Percentiles rank a stretch among this genome's conserved stretches.
Conservation (phyloP, 1,140 invertebrate species). For the Onthophagus taurus region DNA sequence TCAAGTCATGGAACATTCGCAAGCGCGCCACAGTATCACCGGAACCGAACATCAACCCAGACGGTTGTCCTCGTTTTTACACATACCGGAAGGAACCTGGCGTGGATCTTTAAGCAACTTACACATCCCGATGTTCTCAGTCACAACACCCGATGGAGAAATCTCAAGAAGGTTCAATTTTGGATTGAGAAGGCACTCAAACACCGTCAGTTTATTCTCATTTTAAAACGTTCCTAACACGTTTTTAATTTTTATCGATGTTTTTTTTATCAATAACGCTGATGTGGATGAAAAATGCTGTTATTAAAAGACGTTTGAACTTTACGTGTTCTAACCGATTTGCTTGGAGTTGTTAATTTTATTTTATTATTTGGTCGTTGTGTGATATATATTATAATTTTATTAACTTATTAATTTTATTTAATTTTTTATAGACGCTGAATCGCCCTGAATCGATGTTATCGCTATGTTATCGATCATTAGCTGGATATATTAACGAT, state of each 20-base stretch:
- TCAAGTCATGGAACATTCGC: no score
- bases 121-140: slow-evolving; percentile 43
- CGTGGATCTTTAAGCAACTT: slow-evolving; percentile 37
- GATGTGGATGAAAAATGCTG: background rate
- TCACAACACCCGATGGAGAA: slow-evolving; percentile 39
- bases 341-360: background rate
- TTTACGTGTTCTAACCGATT: background rate
- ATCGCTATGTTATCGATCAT: slow-evolving; percentile 65
- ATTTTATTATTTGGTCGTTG: background rate
- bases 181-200: slow-evolving; percentile 43
- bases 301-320: background rate
- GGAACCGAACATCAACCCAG: slow-evolving; percentile 13
- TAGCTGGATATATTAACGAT: slow-evolving; percentile 68
- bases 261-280: no score
- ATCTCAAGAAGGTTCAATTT: slow-evolving; percentile 39
- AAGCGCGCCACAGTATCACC: slow-evolving; percentile 25
- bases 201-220: slow-evolving; percentile 40
- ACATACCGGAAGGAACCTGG: slow-evolving; percentile 36
- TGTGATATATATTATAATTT: background rate
- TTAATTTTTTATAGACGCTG: slow-evolving; percentile 43
- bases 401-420: background rate
- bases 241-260: no score
- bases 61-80: slow-evolving; percentile 38
- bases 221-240: no score
- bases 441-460: slow-evolving; percentile 74